Evolutionary conservation across 2,113 vertebrate genomes (phyloP).

Genomic region (Pseudorectes ferrugineus): DNA sequence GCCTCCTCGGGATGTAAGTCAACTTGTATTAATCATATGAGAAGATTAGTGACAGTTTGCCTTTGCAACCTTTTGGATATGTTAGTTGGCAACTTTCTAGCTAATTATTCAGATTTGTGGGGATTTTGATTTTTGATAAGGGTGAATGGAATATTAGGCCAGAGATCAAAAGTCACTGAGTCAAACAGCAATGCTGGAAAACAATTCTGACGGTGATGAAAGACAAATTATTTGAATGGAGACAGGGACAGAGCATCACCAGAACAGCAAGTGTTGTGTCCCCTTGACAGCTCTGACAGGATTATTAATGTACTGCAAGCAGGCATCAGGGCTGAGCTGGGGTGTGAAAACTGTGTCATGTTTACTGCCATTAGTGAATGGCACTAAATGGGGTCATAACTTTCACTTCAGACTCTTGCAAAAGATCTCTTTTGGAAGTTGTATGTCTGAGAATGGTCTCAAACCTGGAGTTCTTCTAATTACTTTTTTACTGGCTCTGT

Average conservation of each 20-base stretch:
- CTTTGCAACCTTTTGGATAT: not conserved
- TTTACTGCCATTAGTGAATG: not conserved
- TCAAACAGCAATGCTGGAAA: not conserved
- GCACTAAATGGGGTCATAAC: not conserved
- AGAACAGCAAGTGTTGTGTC: not conserved
- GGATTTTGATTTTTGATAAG: not conserved
- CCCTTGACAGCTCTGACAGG: slow-evolving; percentile 6
- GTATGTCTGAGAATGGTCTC: not conserved
- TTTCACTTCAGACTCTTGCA: not conserved
- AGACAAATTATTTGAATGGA: slow-evolving; percentile 20
- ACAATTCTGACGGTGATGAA: not conserved
- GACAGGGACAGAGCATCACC: not conserved
- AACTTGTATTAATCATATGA: slow-evolving; percentile 20
- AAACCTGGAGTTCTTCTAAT: not conserved
- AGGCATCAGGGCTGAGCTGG: not conserved
- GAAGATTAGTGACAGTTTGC: slow-evolving; percentile 20
- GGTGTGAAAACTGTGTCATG: not conserved
- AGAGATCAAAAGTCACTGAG: not conserved
- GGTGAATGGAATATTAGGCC: not conserved
- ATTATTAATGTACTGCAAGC: slow-evolving; percentile 10
- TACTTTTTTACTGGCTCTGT: not conserved
- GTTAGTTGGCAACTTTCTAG: not conserved
- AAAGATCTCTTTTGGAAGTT: not conserved
- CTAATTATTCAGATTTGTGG: not conserved
- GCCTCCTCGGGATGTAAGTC: slow-evolving; percentile 5